Evolutionary conservation across 1,140 invertebrate species (phyloP), one percentile per base, ranked within the genome.

Genomic region (Drosophila pallidifrons): DNA sequence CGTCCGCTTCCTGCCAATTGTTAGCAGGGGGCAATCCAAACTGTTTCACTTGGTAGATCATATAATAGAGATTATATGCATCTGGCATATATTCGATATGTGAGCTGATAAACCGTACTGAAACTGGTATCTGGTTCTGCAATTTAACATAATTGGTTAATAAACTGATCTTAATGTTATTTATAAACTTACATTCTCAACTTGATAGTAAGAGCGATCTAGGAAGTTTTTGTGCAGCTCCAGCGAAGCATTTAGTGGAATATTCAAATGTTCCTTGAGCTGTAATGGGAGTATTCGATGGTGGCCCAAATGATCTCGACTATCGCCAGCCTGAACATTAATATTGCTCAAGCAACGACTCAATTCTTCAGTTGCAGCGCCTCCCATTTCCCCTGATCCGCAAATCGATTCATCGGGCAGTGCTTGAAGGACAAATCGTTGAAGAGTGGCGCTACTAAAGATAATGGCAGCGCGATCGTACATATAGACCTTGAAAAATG

Each of bases 231-330:
- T 76, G 49, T 91, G 67, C 0, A 2, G 3, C 1, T 78, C 72
- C 1, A 70, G 0, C 4, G 73, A 72, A 8, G 8, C 16, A 63
- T 86, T 81, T 13, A 81, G 10, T 1, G 20, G 47, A 0, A 52
- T 16, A 3, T 15, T 30, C 13, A 91, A 20, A 15, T 85, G 77
- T 6, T 77, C 13, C 0, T 51, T 25, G 0, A 41, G 0, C 1
- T 75, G 46, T 10, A 91, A 88, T 10, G 88, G 88, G 45, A 91
- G 25, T 30, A 91, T 82, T 2, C 78, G 70, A 59, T 91, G 87
- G 6, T 59, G 15, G 0, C 43, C 52, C 52, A 51, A 45, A 1
- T 81, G 63, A 70, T 88, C 88, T 1, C 73, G 83, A 57, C 78
- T 91, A 28, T 91, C 74, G 3, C 81, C 88, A 28, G 75, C 78